phyloP scores from a whole-genome alignment of 2,797 vertebrate genomes.

The Falco cherrug region DNA sequence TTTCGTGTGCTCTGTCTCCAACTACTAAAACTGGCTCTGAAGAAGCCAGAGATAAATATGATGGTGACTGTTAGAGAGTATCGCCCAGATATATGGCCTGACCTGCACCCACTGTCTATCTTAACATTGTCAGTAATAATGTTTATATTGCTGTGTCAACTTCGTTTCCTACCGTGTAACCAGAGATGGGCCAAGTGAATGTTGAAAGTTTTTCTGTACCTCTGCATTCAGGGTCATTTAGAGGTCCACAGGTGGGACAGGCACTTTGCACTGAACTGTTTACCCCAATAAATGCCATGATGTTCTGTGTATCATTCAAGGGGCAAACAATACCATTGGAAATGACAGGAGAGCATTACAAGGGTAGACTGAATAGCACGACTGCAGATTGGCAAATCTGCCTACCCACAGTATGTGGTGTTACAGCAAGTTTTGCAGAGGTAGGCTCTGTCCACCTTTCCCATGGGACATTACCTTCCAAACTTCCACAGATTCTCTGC shows the following conservation, averaged over 20 bases:
- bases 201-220: background rate
- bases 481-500: background rate
- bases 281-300: rapidly evolving
- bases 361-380: background rate
- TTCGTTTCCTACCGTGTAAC: background rate
- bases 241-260: background rate
- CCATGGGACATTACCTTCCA: background rate
- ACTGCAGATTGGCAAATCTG: background rate
- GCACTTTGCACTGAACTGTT: background rate
- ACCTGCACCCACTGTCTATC: background rate
- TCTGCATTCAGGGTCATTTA: background rate
- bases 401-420: background rate
- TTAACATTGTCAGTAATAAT: background rate
- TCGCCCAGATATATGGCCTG: slow-evolving; percentile 15
- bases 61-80: slow-evolving; percentile 21
- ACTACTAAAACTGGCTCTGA: background rate
- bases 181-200: background rate
- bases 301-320: background rate
- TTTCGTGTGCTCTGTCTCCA: slow-evolving; percentile 63
- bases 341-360: background rate
- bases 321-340: background rate
- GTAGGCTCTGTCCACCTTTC: background rate
- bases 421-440: background rate
- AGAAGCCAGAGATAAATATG: slow-evolving; percentile 33
- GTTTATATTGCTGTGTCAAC: background rate